Evolutionary conservation across 1,140 invertebrate genomes (phyloP).

Genomic region (Drosophila sproati): DNA sequence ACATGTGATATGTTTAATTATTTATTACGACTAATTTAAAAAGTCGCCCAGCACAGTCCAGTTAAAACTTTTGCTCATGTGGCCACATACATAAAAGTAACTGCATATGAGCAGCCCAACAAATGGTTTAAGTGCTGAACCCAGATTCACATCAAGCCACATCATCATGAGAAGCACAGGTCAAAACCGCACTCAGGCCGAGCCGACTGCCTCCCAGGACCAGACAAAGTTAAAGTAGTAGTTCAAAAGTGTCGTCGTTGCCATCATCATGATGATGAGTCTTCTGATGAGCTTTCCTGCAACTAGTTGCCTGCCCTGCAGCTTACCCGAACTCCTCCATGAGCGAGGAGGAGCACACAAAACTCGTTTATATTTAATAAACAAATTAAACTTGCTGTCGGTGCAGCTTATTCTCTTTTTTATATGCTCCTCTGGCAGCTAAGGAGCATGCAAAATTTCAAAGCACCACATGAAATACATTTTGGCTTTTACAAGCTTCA

Average conservation of each 20-base stretch:
- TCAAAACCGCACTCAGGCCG: constrained; percentile 43
- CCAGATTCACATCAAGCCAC: constrained; percentile 12
- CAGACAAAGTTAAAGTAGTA: constrained; percentile 78
- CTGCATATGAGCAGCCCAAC: constrained; percentile 45
- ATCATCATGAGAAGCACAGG: constrained; percentile 42
- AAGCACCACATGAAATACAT: constrained; percentile 10
- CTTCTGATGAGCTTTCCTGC: constrained; percentile 54
- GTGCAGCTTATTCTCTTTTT: constrained; percentile 50
- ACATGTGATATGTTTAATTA: constrained; percentile 77
- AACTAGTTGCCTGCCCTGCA: constrained; percentile 50
- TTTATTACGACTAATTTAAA: constrained; percentile 81
- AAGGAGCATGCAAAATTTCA: not conserved
- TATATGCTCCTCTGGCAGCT: not conserved
- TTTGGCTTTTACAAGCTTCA: not conserved
- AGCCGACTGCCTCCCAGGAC: constrained; percentile 20
- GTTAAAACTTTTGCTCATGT: constrained; percentile 28
- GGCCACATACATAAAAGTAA: constrained; percentile 39
- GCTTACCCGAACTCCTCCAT: not conserved
- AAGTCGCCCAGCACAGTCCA: constrained; percentile 40
- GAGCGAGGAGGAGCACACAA: constrained; percentile 51
- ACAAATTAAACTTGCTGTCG: constrained; percentile 78
- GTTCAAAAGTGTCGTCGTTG: constrained; percentile 70
- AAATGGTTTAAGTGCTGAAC: constrained; percentile 55
- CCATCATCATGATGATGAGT: constrained; percentile 41
- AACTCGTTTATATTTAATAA: constrained; percentile 82